A percentile compares a stretch with the other conserved stretches of the same genome.
Conservation (phyloP, 2,797 vertebrate genomes). For the Gymnoscopelus braueri region DNA sequence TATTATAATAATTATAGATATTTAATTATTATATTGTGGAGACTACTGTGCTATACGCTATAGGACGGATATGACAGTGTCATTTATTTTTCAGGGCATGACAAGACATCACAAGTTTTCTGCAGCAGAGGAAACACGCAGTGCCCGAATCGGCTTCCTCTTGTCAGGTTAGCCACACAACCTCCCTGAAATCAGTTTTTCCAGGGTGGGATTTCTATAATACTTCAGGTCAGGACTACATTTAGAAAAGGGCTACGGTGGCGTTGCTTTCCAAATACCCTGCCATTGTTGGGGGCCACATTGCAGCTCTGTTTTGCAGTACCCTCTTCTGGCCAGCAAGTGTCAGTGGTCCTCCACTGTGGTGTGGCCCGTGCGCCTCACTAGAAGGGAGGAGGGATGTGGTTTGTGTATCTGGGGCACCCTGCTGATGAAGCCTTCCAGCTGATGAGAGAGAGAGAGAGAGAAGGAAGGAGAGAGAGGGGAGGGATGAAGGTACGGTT, state of each 20-base stretch:
- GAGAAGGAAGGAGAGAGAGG: constrained; percentile 7
- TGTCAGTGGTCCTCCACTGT: constrained; percentile 59
- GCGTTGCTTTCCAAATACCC: too few species aligned
- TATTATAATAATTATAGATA: too few species aligned
- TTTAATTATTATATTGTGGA: too few species aligned
- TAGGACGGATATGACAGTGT: too few species aligned
- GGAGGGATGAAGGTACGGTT: constrained; percentile 66
- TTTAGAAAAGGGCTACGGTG: too few species aligned
- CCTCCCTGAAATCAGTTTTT: not conserved
- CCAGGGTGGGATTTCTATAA: too few species aligned
- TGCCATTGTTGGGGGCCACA: not conserved
- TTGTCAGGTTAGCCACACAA: not conserved
- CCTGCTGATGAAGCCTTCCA: constrained; percentile 75
- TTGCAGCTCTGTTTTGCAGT: not conserved
- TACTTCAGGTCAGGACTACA: too few species aligned
- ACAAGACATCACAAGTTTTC: not conserved
- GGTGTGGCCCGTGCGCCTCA: constrained; percentile 23
- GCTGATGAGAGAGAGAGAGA: constrained; percentile 70
- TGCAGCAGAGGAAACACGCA: too few species aligned
- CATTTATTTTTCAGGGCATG: not conserved
- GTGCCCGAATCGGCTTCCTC: too few species aligned
- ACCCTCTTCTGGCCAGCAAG: constrained; percentile 39
- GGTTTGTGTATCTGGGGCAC: constrained; percentile 74
- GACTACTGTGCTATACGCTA: too few species aligned
- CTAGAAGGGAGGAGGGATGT: constrained; percentile 50